Base-by-base conservation (phyloP, 1,140 invertebrate species). In the Diabrotica virgifera region DNA sequence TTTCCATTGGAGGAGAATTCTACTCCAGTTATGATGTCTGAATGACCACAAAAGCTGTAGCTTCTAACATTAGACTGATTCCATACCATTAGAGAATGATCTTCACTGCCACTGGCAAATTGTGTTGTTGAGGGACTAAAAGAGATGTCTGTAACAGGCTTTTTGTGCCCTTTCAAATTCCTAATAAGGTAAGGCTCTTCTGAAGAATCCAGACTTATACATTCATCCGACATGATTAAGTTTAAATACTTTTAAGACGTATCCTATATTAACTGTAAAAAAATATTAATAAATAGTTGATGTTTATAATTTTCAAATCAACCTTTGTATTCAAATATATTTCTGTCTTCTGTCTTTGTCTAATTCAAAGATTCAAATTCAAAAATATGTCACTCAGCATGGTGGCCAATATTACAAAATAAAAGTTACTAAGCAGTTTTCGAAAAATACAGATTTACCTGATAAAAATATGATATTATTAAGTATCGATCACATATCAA, bases 31-130 rank as follows among this genome's bases (percentile, higher is more conserved):
- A 90, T 85, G 10, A 80, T 77, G 70, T 87, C 87, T 52, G 82
- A 81, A 63, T 91, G 89, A 0, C 84, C 87, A 57, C 82, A 78
- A 71, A 89, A 90, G 70, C 84, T 84, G 66, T 87, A 87, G 69
- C 87, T 89, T 72, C 86, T 80, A 62, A 83, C 53, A 35, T 56
- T 81, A 80, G 60, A 83, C 84, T 71, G 92, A 7, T 63, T 90
- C 92, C 92, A 95, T 38, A 95, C 81, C 84, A 95, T 88, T 53
- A 94, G 78, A 61, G 85, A 88, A 53, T 87, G 83, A 78, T 95
- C 93, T 70, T 87, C 80, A 24, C 91, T 92, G 65, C 89, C 85
- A 55, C 90, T 93, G 10, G 88, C 89, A 53, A 95, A 82, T 77
- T 93, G 89, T 63, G 84, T 84, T 58, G 86, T 85, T 71, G 88